phyloP scores from a whole-genome alignment of 2,113 vertebrate genomes.

The Cyanistes caeruleus region DNA sequence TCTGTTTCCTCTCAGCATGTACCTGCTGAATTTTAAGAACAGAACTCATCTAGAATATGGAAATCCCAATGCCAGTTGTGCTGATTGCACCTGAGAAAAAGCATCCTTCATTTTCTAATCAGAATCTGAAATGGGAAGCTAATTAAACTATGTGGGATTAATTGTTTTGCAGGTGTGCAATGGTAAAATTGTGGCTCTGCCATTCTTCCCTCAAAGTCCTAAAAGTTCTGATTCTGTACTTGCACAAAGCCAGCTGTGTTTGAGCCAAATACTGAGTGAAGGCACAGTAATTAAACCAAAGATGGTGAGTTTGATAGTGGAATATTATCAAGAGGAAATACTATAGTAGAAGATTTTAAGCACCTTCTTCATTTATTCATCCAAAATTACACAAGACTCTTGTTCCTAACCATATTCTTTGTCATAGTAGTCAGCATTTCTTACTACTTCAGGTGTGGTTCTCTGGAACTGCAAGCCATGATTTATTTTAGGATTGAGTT shows the following conservation, averaged over 20 bases:
- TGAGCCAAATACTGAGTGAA: neutral
- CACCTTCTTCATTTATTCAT: neutral
- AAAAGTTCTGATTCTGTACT: neutral
- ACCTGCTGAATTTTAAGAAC: neutral
- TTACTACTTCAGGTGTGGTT: neutral
- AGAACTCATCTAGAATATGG: neutral
- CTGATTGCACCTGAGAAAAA: neutral
- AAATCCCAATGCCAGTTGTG: neutral
- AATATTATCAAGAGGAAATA: neutral
- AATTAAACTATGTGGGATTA: neutral
- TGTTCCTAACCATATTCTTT: neutral
- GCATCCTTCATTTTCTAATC: neutral
- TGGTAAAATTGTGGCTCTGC: neutral
- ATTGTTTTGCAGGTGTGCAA: neutral
- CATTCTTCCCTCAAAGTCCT: neutral
- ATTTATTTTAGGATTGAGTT: neutral
- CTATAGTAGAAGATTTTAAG: neutral
- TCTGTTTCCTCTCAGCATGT: neutral
- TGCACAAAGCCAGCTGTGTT: neutral
- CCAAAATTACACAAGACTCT: neutral
- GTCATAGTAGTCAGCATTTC: neutral
- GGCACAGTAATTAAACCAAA: neutral
- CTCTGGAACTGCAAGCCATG: neutral
- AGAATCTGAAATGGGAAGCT: neutral
- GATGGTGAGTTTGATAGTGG: neutral